Percentiles rank a stretch among this genome's conserved stretches.
Evolutionary conservation across 2,888 invertebrate genomes (phyloP).

Genomic region (Scaptomyza reducta): DNA sequence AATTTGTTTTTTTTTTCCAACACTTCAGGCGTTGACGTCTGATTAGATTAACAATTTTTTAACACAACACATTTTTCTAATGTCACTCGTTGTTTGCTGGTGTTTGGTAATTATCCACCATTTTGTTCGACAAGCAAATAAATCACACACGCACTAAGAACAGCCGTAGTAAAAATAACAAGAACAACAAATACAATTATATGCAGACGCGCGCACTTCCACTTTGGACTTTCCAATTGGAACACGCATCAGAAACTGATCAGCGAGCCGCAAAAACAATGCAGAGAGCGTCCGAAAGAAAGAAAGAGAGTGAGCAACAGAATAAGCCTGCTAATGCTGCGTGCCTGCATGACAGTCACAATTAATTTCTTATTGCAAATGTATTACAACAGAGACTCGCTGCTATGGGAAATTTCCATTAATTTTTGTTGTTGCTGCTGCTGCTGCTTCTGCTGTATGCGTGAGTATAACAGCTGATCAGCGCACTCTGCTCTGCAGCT

Average conservation of each 20-base stretch:
- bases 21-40: slow-evolving; percentile 53
- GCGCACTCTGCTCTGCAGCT: slow-evolving; percentile 37
- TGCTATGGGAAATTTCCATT: slow-evolving; percentile 73
- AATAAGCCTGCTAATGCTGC: slow-evolving; percentile 10
- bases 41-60: slow-evolving; percentile 64
- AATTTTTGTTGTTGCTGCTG: slow-evolving; percentile 32
- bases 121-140: slow-evolving; percentile 61
- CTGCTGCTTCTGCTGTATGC: slow-evolving; percentile 32
- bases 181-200: slow-evolving; percentile 35
- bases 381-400: slow-evolving; percentile 54
- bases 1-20: slow-evolving; percentile 37
- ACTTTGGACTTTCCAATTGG: slow-evolving; percentile 66
- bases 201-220: slow-evolving; percentile 54
- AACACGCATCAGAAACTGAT: slow-evolving; percentile 58
- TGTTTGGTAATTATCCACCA: slow-evolving; percentile 56
- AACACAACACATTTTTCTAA: slow-evolving; percentile 39
- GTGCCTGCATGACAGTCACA: slow-evolving; percentile 47
- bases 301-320: background rate
- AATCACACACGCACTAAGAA: slow-evolving; percentile 54
- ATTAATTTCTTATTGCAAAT: slow-evolving; percentile 55
- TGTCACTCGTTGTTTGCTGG: slow-evolving; percentile 34
- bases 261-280: slow-evolving; percentile 31
- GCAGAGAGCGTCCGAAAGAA: slow-evolving; percentile 15
- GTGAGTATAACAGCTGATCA: slow-evolving; percentile 67
- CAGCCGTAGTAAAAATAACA: too few relatives aligned